A percentile compares a stretch with the other conserved stretches of the same genome.
Evolutionary conservation across 2,797 vertebrate genomes (phyloP).

Genomic region (Peromyscus attwateri): DNA sequence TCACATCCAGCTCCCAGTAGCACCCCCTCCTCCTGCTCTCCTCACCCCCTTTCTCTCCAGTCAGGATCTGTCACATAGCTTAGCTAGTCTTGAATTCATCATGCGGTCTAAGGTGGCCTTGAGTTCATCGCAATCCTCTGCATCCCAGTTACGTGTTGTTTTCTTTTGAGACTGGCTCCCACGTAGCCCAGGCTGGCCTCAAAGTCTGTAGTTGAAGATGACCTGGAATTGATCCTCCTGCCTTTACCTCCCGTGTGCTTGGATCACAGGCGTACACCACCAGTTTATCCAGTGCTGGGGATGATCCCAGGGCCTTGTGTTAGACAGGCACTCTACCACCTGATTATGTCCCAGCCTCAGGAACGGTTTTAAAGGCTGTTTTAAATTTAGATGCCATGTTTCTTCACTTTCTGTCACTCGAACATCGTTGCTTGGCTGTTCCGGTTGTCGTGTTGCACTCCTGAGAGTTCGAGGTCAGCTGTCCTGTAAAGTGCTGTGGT

Average conservation of each 20-base stretch:
- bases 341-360: background rate
- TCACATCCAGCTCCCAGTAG: background rate
- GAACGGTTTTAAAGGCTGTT: background rate
- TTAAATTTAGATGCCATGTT: background rate
- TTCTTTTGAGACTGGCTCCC: background rate
- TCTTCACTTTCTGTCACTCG: background rate
- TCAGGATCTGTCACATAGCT: background rate
- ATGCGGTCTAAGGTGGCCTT: background rate
- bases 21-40: rapidly evolving
- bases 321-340: background rate
- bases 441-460: background rate
- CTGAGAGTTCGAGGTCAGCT: background rate
- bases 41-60: no score
- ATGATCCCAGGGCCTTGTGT: background rate
- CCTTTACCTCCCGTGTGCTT: background rate
- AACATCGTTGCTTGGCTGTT: background rate
- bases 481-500: background rate
- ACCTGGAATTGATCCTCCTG: background rate
- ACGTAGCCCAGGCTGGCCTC: background rate
- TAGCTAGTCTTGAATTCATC: background rate
- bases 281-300: background rate
- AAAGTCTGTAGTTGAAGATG: background rate
- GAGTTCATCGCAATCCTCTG: background rate
- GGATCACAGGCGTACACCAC: background rate
- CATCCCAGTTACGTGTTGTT: background rate